A percentile compares a stretch with the other conserved stretches of the same genome.
phyloP scores from a whole-genome alignment of 2,888 invertebrate species.

The Caenorhabditis macrosperma region DNA sequence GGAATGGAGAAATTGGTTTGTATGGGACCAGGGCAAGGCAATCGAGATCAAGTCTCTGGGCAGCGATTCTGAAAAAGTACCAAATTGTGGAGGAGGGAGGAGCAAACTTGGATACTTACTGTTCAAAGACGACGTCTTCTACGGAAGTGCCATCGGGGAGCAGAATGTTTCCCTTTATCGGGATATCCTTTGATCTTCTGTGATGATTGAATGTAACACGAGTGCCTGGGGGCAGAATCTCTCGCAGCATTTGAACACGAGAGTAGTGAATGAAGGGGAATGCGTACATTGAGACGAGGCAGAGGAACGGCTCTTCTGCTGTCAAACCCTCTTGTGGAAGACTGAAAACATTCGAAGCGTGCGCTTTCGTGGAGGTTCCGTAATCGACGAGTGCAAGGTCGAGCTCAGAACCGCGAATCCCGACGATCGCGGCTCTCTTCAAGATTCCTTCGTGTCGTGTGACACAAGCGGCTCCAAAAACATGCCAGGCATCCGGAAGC shows the following conservation, averaged over 20 bases:
- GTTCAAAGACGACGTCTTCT: not conserved
- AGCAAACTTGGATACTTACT: not conserved
- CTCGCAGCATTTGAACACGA: slow-evolving; percentile 15
- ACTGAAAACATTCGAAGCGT: slow-evolving; percentile 4
- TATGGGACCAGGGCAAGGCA: slow-evolving; percentile 14
- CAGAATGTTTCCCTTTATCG: slow-evolving; percentile 19
- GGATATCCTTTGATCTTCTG: slow-evolving; percentile 24
- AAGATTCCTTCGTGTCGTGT: not conserved
- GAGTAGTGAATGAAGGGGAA: slow-evolving; percentile 24
- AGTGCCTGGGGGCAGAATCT: slow-evolving; percentile 21
- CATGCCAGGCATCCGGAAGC: slow-evolving; percentile 18
- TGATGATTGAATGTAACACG: slow-evolving; percentile 5
- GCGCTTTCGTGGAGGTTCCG: slow-evolving; percentile 3
- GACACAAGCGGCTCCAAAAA: slow-evolving; percentile 23
- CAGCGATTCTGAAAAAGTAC: slow-evolving; percentile 1
- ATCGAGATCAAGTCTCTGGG: slow-evolving; percentile 1
- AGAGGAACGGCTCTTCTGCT: not conserved
- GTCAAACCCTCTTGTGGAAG: not conserved
- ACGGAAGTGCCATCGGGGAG: not conserved
- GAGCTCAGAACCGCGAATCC: not conserved
- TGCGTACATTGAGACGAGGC: not conserved
- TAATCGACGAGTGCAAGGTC: slow-evolving; percentile 27
- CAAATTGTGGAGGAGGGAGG: not conserved
- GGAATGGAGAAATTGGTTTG: not conserved
- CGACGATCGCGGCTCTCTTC: slow-evolving; percentile 20